These are phyloP conservation scores for Drosophila bocki DNA, from an alignment of 1,140 invertebrate species.

Conservation along the genomic window DNA sequence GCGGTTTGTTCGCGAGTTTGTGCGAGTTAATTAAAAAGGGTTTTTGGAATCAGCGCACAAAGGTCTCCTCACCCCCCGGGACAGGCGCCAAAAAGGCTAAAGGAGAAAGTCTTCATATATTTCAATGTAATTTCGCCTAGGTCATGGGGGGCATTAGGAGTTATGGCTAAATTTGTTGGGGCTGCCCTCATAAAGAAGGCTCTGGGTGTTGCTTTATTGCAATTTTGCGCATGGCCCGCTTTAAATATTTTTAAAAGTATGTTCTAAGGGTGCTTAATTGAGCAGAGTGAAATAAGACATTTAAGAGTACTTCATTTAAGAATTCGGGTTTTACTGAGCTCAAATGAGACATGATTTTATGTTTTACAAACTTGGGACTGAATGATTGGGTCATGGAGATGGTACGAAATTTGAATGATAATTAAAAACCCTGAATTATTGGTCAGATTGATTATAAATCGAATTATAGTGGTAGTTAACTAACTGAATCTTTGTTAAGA, in stretches of 20 bases:
- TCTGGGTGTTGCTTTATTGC: slow-evolving; percentile 7
- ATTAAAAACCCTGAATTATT: neutral
- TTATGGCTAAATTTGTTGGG: slow-evolving; percentile 50
- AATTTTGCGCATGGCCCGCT: neutral
- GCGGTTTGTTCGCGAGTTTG: slow-evolving; percentile 67
- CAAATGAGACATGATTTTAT: neutral
- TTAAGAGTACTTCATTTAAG: neutral
- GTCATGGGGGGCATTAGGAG: slow-evolving; percentile 37
- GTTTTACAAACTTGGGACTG: neutral
- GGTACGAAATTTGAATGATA: neutral
- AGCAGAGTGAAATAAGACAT: slow-evolving; percentile 14
- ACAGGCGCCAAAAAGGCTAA: slow-evolving; percentile 9
- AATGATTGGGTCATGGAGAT: neutral
- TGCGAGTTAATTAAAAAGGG: slow-evolving; percentile 81
- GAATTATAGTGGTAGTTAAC: too few species aligned
- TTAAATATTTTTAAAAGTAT: slow-evolving; percentile 18
- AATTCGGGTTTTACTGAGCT: neutral
- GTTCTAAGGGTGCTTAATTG: slow-evolving; percentile 15
- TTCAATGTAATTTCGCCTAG: slow-evolving; percentile 47
- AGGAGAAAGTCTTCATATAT: slow-evolving; percentile 42
- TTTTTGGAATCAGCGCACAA: slow-evolving; percentile 43
- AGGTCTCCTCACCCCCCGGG: slow-evolving; percentile 5
- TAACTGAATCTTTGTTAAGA: too few species aligned
- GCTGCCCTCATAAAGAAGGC: slow-evolving; percentile 20
- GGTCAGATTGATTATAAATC: too few species aligned